Conservation (phyloP, 2,888 invertebrate genomes). For the Drosophila flavopinicola region DNA sequence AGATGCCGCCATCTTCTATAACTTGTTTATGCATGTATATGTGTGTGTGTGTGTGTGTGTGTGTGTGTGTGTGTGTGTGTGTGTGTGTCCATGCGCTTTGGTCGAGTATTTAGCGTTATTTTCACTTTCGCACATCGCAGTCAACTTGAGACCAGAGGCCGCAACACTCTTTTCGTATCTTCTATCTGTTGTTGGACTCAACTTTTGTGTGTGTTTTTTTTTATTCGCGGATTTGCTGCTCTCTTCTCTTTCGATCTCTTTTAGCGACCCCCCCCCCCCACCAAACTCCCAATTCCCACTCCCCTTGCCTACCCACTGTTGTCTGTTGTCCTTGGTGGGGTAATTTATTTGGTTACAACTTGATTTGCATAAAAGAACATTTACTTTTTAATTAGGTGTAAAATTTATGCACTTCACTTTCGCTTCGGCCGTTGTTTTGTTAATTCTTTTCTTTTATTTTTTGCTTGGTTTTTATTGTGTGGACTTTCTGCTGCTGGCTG, state of each 20-base stretch:
- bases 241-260: constrained; percentile 13
- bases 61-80: constrained; percentile 9
- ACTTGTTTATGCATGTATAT: constrained; percentile 29
- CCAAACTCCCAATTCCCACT: too few species aligned
- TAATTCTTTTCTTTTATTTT: constrained; percentile 1
- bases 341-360: constrained; percentile 76
- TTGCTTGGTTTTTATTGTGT: too few species aligned
- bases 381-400: constrained; percentile 80
- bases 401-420: constrained; percentile 78
- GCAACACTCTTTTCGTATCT: constrained; percentile 22
- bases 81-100: constrained; percentile 5
- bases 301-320: neutral
- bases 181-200: constrained; percentile 31
- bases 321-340: constrained; percentile 24
- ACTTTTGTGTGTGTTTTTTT: constrained; percentile 28
- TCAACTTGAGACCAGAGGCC: constrained; percentile 13
- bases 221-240: constrained; percentile 28
- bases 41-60: constrained; percentile 8
- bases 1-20: constrained; percentile 57
- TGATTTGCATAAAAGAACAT: constrained; percentile 80
- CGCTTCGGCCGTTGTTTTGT: constrained; percentile 40
- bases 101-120: constrained; percentile 39
- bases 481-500: constrained; percentile 5
- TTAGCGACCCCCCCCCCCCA: constrained; percentile 4
- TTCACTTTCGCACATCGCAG: constrained; percentile 17